Evolutionary conservation across 2,797 vertebrate species (phyloP), one percentile per base, ranked within the genome.

Genomic region (Platyrinchus mystaceus): DNA sequence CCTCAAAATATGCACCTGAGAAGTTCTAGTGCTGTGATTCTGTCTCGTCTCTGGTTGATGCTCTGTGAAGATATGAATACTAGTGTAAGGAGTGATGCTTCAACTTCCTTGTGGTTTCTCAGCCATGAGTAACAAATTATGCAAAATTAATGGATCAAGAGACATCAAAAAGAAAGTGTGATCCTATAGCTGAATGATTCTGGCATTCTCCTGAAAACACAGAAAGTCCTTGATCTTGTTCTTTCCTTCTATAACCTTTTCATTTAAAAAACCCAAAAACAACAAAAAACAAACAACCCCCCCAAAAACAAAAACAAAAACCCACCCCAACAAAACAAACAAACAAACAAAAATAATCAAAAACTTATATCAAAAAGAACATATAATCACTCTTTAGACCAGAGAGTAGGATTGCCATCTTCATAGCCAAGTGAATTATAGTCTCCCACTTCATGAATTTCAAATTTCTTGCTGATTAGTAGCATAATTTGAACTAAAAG

Each of bases 251-350:
- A 21, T 58, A 52, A 64, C 2, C 17, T 59, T 41, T 52, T 62
- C 2, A 22, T 27, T 37, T 46, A 46, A 34, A 1, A 3, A n/a
- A n/a, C n/a, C n/a, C n/a, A 30, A 46, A 3, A 27, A 26, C 39
- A 4, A 44, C 15, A 7, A 10, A 1, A 17, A 0, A 26, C 37
- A 4, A 58, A 26, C 7, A 10, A 1, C 21, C n/a, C n/a, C n/a
- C n/a, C n/a, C n/a, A n/a, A n/a, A n/a, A 44, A 4, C 44, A 22
- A 9, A 9, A 1, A 41, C 41, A 46, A n/a, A n/a, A n/a, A n/a
- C n/a, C n/a, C n/a, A n/a, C n/a, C n/a, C n/a, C n/a, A 1, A 3
- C 26, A 46, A 3, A 27, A 52, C 43, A 34, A 1, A 3, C 23
- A 46, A 3, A 28, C 19, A 46, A 4, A 59, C 19, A 9, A 11